Base-by-base conservation (phyloP, 2,113 vertebrate species). In the Nesogale talazaci region DNA sequence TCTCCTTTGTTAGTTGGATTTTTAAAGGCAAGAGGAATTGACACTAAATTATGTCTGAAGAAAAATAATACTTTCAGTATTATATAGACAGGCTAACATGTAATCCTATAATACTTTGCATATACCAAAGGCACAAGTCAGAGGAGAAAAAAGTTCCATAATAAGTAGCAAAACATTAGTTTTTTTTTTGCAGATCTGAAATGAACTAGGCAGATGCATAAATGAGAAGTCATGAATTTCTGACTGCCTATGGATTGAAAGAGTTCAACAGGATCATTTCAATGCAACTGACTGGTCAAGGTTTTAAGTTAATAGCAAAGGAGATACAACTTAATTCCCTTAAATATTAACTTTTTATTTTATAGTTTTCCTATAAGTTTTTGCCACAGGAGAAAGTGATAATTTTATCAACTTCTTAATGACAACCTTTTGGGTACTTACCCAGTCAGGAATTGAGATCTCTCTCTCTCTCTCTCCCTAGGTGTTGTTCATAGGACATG, bases 241-340 rank as follows among this genome's bases (percentile, higher is more conserved):
- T 92, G 72, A 75, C 90, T 95, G 34, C 76, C 80, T 94, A 88
- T 25, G 15, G 77, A 90, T 0, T 17, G n/a, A 96, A 86, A 46
- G 36, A 78, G 69, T 93, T 91, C 70, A 89, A 42, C 19, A 88
- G 57, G 90, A 93, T 95, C 86, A 95, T 95, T 93, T 96, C 93
- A 91, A 91, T 65, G 76, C 0, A 92, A 84, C 12, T 57, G 92
- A 4, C 31, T 69, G 88, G 86, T 76, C 92, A 94, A 27, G n/a
- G 63, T 31, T 75, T n/a, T 93, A 72, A 93, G 70, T 86, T 27
- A 7, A 38, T 77, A 92, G 94, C 57, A 94, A 88, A 96, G 22
- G 8, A 91, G 38, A 59, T 88, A 15, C 36, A 90, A 19, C 2
- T 36, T 90, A 95, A 38, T 93, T 95, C 80, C 86, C 14, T 0